Conservation (phyloP, 2,888 invertebrate species). For the Noctuana brunneofusca region DNA sequence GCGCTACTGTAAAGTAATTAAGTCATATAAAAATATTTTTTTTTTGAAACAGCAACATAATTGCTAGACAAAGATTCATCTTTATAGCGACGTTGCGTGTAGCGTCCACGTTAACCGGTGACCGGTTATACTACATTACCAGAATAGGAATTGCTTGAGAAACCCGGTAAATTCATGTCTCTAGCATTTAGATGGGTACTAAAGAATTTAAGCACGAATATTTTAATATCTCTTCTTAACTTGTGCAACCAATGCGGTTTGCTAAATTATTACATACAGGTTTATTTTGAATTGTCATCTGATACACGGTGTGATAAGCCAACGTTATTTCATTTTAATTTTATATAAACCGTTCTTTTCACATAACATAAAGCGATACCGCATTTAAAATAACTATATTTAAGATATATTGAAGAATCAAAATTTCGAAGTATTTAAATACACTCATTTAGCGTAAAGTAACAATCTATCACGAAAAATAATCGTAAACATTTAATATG, state of each 20-base stretch:
- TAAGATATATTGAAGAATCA: too few species aligned
- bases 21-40: too few species aligned
- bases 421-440: too few species aligned
- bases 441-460: too few species aligned
- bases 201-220: constrained; percentile 15
- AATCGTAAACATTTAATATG: not conserved
- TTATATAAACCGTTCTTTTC: too few species aligned
- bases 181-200: constrained; percentile 24
- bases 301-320: too few species aligned
- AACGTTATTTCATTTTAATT: too few species aligned
- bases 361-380: too few species aligned
- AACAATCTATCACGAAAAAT: not conserved
- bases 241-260: not conserved
- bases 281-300: too few species aligned
- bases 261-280: not conserved
- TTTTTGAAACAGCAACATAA: not conserved
- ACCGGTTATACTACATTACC: constrained; percentile 23
- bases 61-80: constrained; percentile 2
- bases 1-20: too few species aligned
- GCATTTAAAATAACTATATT: too few species aligned
- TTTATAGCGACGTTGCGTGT: constrained; percentile 8
- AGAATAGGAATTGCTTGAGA: constrained; percentile 26
- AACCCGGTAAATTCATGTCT: constrained; percentile 20
- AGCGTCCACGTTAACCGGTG: constrained; percentile 3
- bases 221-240: constrained; percentile 11